Base-by-base conservation (phyloP, 2,888 invertebrate genomes). In the Macrosoma leucophasiata region DNA sequence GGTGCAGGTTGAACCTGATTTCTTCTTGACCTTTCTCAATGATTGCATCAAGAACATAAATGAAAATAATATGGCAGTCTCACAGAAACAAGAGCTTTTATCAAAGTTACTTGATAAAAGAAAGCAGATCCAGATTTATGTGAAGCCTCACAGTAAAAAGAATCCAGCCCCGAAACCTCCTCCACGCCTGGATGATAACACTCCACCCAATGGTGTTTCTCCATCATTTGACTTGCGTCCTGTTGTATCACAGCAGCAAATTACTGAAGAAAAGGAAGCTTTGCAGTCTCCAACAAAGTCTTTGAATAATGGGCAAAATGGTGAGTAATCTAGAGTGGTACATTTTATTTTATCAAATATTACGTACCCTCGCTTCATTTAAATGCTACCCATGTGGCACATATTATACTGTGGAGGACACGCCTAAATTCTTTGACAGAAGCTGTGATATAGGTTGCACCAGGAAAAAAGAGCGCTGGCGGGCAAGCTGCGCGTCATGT, bases 21-120 rank as follows among this genome's bases (percentile, higher is more conserved):
- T 90, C 60, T 87, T 90, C 60, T 75, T 91, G 24, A 86, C 88
- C 43, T 94, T 92, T 60, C 62, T 94, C 18, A 90, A 90, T 46
- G 90, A 89, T 41, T 91, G 91, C 48, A 86, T 93, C 50, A 87
- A 84, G 58, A 87, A 59, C 55, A 73, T 87, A 50, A 87, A 55
- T 70, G 86, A 68, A 63, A 76, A 52, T 50, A 71, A 47, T 43
- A 29, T 62, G 2, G 62, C 68, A 46, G 67, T 84, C 8, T 55
- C 78, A 2, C 88, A 88, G 36, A 88, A 86, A 49, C 88, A 90
- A 46, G 92, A 92, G 47, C 65, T 91, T 17, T 58, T 92, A 40
- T 62, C 82, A 33, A 82, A 85, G 46, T 69, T 93, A 34, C 84
- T 84, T 47, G 91, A 92, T 38, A 89, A 90, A 62, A 91, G 88